Base-by-base conservation (phyloP, 2,888 invertebrate genomes). In the Brenthis ino region DNA sequence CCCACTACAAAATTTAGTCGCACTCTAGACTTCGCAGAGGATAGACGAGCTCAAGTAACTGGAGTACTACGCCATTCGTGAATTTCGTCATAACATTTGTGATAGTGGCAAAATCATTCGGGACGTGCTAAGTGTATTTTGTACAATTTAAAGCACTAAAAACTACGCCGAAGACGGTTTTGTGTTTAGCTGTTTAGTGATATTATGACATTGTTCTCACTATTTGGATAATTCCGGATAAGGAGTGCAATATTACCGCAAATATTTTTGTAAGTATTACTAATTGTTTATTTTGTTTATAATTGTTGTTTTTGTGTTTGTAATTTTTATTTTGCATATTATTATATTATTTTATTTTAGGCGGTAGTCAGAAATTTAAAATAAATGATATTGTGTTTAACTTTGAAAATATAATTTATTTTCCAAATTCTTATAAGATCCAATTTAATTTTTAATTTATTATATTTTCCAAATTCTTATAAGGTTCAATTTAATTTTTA, bases 1-100 rank as follows among this genome's bases (percentile, higher is more conserved):
- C 93, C 92, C 93, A 87, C 93, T 91, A 91, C 91, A 87, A 85
- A 86, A 80, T 85, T 90, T 83, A 92, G 91, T 93, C 90, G 83
- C 84, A 81, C 89, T 88, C 88, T 82, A 85, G 86, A 84, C 86
- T 79, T 81, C 80, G 79, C 74, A 74, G 79, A 76, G 85, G 79
- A 77, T 80, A 85, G 87, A 87, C 91, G 85, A 83, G 83, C 80
- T 80, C 84, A 82, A 84, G 77, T 78, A 73, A 77, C 79, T 80
- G 80, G 82, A 86, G 82, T 82, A 79, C 80, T 77, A 85, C 84
- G 82, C 79, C 82, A 85, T 82, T 84, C 83, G 82, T 89, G 88
- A 85, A 88, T 92, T 91, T 91, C 93, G 90, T 89, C 90, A 90
- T 89, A 89, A 88, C 81, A 87, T 88, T 43, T 90, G 91, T 92